phyloP scores from a whole-genome alignment of 2,888 invertebrate species.

The Molanna angustata region DNA sequence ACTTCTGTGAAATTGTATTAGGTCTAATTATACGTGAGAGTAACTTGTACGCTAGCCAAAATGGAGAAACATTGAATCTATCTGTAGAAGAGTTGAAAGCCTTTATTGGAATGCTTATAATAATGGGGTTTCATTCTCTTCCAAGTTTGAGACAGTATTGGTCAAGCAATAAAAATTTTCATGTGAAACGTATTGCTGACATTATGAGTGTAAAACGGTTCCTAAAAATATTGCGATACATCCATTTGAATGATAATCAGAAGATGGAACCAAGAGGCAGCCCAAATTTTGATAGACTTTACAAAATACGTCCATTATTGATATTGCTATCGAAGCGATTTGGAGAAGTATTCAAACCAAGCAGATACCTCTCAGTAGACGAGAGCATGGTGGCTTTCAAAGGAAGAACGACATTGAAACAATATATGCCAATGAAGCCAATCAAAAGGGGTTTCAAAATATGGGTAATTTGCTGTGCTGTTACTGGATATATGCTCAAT shows the following conservation, averaged over 20 bases:
- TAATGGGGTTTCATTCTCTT: conserved; percentile 1
- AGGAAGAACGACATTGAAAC: conserved; percentile 32
- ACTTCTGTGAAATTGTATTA: not conserved
- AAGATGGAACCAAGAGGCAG: not conserved
- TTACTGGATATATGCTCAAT: conserved; percentile 26
- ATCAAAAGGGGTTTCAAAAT: conserved; percentile 34
- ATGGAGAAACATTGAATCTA: not conserved
- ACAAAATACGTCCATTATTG: conserved; percentile 32
- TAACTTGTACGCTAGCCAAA: not conserved
- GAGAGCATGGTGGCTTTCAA: conserved; percentile 34
- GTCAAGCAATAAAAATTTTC: not conserved
- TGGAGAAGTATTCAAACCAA: conserved; percentile 19
- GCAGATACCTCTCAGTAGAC: conserved; percentile 29
- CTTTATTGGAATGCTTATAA: conserved; percentile 1
- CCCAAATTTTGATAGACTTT: conserved; percentile 31
- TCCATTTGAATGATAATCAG: not conserved
- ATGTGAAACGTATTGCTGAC: not conserved
- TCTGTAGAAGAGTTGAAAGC: not conserved
- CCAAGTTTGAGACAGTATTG: not conserved
- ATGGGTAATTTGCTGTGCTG: conserved; percentile 32
- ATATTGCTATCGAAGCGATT: conserved; percentile 8
- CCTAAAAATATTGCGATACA: conserved; percentile 1
- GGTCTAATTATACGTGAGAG: not conserved
- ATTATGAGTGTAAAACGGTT: conserved; percentile 1
- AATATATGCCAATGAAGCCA: conserved; percentile 34